These are phyloP conservation scores for Drosophila virilis DNA, from an alignment of 1,140 invertebrate species.

Conservation along the genomic window DNA sequence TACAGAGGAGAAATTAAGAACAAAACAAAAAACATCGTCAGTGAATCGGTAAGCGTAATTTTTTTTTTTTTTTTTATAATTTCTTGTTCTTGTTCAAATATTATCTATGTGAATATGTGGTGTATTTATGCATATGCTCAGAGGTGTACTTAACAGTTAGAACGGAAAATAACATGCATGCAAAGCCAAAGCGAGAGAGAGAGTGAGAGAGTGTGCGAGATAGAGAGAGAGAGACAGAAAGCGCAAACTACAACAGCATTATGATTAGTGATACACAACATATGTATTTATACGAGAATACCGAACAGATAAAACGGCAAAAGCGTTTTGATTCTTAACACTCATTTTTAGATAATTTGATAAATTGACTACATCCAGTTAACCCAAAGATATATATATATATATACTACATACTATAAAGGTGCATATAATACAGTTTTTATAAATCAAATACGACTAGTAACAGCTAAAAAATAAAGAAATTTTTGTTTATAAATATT, in stretches of 20 bases:
- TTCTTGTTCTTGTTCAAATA: not conserved
- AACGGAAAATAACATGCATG: constrained; percentile 41
- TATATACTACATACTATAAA: constrained; percentile 49
- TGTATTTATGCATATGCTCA: constrained; percentile 12
- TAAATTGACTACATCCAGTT: constrained; percentile 56
- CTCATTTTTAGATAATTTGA: not conserved
- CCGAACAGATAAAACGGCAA: constrained; percentile 1
- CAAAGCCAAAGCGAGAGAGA: constrained; percentile 16
- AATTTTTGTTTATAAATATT: constrained; percentile 21
- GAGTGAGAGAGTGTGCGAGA: not conserved
- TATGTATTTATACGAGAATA: constrained; percentile 11
- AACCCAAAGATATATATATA: constrained; percentile 47
- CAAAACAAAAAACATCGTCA: constrained; percentile 57
- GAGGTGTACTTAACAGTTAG: constrained; percentile 22
- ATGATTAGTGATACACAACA: constrained; percentile 33
- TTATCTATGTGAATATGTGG: constrained; percentile 16
- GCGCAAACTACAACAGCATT: constrained; percentile 13
- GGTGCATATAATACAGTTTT: constrained; percentile 77
- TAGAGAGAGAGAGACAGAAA: constrained; percentile 2
- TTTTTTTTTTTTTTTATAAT: constrained; percentile 21
- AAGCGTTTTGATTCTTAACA: constrained; percentile 26
- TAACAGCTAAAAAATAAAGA: constrained; percentile 62
- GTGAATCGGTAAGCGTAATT: constrained; percentile 46
- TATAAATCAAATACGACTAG: constrained; percentile 55
- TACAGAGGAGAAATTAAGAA: constrained; percentile 57